Base-by-base conservation (phyloP, 2,888 invertebrate genomes). In the Lochmaea capreae region DNA sequence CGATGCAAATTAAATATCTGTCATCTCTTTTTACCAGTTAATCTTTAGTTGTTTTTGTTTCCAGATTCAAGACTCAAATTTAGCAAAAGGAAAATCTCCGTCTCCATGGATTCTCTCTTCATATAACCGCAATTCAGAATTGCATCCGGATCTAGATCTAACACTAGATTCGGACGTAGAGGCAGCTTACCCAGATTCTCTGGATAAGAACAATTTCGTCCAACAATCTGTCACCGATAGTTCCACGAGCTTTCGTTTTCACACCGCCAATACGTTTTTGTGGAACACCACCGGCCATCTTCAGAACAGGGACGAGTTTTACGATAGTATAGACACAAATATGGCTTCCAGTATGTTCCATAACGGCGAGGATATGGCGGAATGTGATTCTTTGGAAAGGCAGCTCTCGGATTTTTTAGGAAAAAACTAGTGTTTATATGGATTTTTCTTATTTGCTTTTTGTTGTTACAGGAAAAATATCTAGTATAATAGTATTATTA, bases 281-380 rank as follows among this genome's bases (percentile, higher is more conserved):
- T 92, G 89, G 92, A 87, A 85, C 9, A 39, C 33, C 80, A 75
- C 86, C 80, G 84, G 84, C 81, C 63, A 81, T 76, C 65, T 73
- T 9, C 81, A 89, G 85, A 46, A 46, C 42, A 54, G 83, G 33
- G 82, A 79, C 70, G 86, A 86, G 72, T 93, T 91, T 85, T 93
- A 92, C 84, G 93, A 93, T 85, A 93, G 93, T 85, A 92, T 93
- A 86, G 91, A 91, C 84, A 90, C 89, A 62, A 85, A 86, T 70
- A 79, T 85, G 78, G 82, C 82, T 66, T 81, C 81, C 74, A 88
- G 88, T 54, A 88, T 88, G 80, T 88, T 88, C 67, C 84, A 85
- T 61, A 83, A 86, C 57, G 89, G 89, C 49, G 90, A 90, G 78
- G 90, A 89, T 10, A 83, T 90, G 78, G 90, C 90, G 58, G 90